phyloP scores from a whole-genome alignment of 92 coral and sea anemone species.

The Pocillopora grandis region DNA sequence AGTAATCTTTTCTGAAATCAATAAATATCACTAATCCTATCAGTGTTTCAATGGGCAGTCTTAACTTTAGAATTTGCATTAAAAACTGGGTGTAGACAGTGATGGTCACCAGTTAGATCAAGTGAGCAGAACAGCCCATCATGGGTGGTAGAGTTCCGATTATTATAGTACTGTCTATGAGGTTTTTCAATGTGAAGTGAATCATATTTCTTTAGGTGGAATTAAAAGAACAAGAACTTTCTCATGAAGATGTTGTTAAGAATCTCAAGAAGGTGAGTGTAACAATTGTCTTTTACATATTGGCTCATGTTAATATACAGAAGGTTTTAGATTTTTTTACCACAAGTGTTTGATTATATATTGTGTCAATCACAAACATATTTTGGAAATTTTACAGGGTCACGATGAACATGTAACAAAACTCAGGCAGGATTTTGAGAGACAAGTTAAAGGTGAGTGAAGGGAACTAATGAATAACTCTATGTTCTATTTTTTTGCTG shows the following conservation, averaged over 20 bases:
- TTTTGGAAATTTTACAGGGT: constrained; percentile 51
- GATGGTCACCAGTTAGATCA: no score
- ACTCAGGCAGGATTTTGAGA: constrained; percentile 94
- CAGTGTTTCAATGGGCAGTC: no score
- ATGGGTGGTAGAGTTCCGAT: neutral
- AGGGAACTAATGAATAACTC: neutral
- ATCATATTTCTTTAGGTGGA: constrained; percentile 60
- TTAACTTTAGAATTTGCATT: no score
- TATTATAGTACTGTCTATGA: neutral
- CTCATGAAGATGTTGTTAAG: constrained; percentile 98
- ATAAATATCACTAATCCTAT: no score
- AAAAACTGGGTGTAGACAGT: no score
- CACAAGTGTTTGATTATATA: neutral
- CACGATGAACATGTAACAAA: constrained; percentile 95
- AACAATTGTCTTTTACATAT: neutral
- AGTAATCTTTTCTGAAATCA: no score
- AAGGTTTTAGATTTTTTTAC: neutral
- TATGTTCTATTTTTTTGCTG: no score
- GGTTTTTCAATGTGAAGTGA: neutral
- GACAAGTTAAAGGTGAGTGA: constrained; percentile 93
- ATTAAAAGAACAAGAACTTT: constrained; percentile 93
- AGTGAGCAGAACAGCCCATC: no score
- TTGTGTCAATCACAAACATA: neutral
- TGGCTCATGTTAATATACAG: neutral
- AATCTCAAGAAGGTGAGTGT: constrained; percentile 84